Base-by-base conservation (phyloP, 2,113 vertebrate genomes). In the Chlamydotis undulata region DNA sequence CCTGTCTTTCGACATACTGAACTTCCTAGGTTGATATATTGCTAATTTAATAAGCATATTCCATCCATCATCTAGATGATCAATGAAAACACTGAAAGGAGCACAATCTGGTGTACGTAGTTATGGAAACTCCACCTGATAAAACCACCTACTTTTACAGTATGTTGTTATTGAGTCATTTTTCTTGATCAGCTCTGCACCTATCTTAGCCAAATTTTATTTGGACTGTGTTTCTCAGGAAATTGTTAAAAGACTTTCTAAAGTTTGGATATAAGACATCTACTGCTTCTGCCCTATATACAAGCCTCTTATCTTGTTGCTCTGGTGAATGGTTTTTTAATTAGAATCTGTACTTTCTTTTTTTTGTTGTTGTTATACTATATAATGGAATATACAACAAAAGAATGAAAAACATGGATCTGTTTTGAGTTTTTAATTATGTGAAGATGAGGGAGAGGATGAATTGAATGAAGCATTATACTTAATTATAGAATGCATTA, bases 361-460 rank as follows among this genome's bases (percentile, higher is more conserved):
- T 84, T 89, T 76, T 93, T 94, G 78, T 89, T 76, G 37, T 86
- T 93, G 55, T 69, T 93, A 18, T 19, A 83, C 37, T 96, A 84
- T 65, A 56, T 90, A 12, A 6, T 78, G 47, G 25, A 69, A 47
- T 67, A 52, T 50, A 29, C 67, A 89, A 84, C 56, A 67, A 86
- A 92, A 69, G 41, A 88, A 77, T 59, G 47, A 83, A 92, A 88
- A 80, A 7, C 18, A 16, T 50, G 39, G 64, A 73, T 93, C 43
- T 88, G 14, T 86, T 93, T 88, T 3, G 21, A 70, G 71, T 74
- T 85, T 90, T 85, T 76, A 83, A 92, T 90, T 93, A 50, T 22
- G 29, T 56, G 31, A 83, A 71, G 73, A 94, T 77, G 76, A 55
- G 37, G 31, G 41, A 86, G 45, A 71, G n/a, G 73, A 89, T 89